Evolutionary conservation across 2,888 invertebrate species (phyloP), one percentile per base, ranked within the genome.

Genomic region (Amphipoea lucens): DNA sequence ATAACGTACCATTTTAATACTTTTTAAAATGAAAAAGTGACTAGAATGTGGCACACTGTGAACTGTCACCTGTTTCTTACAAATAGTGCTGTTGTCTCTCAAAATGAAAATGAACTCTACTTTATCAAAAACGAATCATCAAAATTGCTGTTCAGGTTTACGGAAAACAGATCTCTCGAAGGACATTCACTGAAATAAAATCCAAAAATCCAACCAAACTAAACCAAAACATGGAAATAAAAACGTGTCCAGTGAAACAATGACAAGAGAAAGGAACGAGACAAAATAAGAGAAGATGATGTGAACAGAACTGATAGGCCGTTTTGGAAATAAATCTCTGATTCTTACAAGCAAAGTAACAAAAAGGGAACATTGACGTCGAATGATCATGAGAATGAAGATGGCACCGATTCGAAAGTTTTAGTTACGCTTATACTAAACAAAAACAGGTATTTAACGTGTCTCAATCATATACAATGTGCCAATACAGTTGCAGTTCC

Each of bases 91-190:
- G 89, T 92, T 91, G 92, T 93, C 91, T 90, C 90, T 88, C 93
- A 94, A 95, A 96, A 95, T 93, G 87, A 94, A 95, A 95, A 92
- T 91, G 94, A 96, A 94, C 89, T 90, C 92, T 94, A 95, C 91
- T 87, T 92, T 93, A 91, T 89, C 81, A 91, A 93, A 94, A 93
- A 94, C 92, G 89, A 93, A 91, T 93, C 68, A 89, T 90, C 89
- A 90, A 92, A 93, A 90, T 92, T 93, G 92, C 92, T 92, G 88
- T 91, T 94, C 92, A 93, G 94, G 95, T 94, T 95, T 95, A 95
- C 96, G 95, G 92, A 95, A 94, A 96, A 96, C 95, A 95, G 97
- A 97, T 97, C 97, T 97, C 97, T 97, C 97, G 97, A 97, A 97
- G 97, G 96, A 95, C 94, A 96, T 93, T 94, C 93, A 96, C 95